Conservation (phyloP, 2,797 vertebrate genomes). For the Apodemus agrarius region DNA sequence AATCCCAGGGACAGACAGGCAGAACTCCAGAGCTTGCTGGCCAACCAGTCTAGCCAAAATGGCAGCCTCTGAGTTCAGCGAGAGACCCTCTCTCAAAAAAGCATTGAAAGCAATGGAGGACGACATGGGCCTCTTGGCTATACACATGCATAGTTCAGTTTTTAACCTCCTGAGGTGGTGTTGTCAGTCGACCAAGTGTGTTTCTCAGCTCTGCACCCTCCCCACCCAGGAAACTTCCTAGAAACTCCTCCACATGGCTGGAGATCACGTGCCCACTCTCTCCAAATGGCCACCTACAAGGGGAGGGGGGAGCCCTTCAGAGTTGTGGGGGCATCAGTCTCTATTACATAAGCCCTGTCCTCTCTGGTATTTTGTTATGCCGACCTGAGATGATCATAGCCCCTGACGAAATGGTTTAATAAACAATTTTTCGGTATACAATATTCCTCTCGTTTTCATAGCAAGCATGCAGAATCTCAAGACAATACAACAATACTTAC, state of each 20-base stretch:
- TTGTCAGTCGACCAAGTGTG: not conserved
- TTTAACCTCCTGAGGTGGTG: not conserved
- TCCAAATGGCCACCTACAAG: not conserved
- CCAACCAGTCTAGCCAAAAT: not conserved
- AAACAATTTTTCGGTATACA: not conserved
- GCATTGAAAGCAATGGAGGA: not conserved
- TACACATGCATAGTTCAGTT: not conserved
- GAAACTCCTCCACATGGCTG: not conserved
- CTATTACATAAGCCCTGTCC: not conserved
- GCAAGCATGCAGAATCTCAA: not conserved
- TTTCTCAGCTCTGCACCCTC: not conserved
- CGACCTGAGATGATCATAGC: not conserved
- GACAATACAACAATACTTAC: not conserved
- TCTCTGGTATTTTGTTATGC: not conserved
- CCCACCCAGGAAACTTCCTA: not conserved
- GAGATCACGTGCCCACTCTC: not conserved
- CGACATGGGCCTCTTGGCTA: not conserved
- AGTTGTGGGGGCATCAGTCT: not conserved
- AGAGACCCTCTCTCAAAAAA: not conserved
- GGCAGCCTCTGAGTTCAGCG: not conserved
- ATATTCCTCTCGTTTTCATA: constrained; percentile 4
- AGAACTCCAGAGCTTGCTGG: not conserved
- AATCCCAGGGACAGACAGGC: not conserved
- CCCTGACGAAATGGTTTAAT: not conserved
- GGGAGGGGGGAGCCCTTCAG: not conserved